Conservation (phyloP, 1,140 invertebrate species). For the Aphelinus certus region DNA sequence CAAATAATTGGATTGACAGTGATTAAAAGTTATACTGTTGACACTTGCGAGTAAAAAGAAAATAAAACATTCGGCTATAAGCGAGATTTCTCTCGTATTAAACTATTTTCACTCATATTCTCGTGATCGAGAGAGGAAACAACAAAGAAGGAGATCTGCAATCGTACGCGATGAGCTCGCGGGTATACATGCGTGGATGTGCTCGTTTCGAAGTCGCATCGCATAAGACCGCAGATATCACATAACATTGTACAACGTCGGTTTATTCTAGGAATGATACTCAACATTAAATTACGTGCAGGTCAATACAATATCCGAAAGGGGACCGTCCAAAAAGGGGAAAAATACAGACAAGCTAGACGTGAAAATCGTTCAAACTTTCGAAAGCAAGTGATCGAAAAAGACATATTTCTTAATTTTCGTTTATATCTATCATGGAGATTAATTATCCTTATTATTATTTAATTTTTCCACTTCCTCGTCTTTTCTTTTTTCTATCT, state of each 20-base stretch:
- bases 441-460: conserved; percentile 12
- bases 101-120: conserved; percentile 14
- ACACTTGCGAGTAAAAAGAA: background rate
- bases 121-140: conserved; percentile 35
- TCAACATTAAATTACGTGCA: conserved; percentile 38
- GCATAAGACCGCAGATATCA: conserved; percentile 5
- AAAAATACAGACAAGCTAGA: conserved; percentile 34
- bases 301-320: conserved; percentile 32
- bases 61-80: background rate
- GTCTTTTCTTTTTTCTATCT: conserved; percentile 12
- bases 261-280: conserved; percentile 38
- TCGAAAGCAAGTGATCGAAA: conserved; percentile 37
- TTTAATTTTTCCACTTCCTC: background rate
- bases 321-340: conserved; percentile 10
- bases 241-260: conserved; percentile 26
- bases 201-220: background rate
- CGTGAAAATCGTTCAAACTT: conserved; percentile 34
- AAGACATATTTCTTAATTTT: conserved; percentile 35
- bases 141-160: conserved; percentile 16
- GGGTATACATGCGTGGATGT: no score
- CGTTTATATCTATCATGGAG: conserved; percentile 36
- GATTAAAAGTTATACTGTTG: no score
- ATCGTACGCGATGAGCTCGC: background rate
- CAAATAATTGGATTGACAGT: no score
- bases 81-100: background rate